Conservation (phyloP, 2,113 vertebrate genomes). For the Tachuris rubrigastra region DNA sequence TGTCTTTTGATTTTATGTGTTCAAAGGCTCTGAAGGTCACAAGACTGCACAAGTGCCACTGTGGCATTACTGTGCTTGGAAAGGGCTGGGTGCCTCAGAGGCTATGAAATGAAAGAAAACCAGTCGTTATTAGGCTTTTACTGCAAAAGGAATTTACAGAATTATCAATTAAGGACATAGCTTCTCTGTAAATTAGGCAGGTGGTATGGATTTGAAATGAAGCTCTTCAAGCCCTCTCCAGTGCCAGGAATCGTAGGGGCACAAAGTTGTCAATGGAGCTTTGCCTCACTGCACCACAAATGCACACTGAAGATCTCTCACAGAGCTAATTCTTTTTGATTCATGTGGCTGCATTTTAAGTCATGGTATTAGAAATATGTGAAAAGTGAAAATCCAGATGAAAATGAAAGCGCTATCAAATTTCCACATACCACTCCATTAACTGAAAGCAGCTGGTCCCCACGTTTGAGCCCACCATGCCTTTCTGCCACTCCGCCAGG, state of each 20-base stretch:
- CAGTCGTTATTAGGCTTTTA: background rate
- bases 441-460: conserved; percentile 98
- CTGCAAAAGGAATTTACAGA: background rate
- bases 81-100: background rate
- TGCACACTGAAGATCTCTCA: background rate
- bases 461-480: conserved; percentile 94
- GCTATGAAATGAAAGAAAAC: background rate
- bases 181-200: background rate
- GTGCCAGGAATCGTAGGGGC: background rate
- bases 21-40: background rate
- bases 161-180: background rate
- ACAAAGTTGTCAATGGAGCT: background rate
- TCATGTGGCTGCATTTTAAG: background rate
- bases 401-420: conserved; percentile 1
- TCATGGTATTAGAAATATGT: background rate
- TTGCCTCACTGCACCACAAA: background rate
- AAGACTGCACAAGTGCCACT: background rate
- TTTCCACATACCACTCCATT: conserved; percentile 92
- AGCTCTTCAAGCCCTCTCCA: background rate
- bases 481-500: conserved; percentile 97
- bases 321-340: background rate
- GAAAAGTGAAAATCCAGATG: conserved; percentile 6
- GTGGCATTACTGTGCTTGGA: background rate
- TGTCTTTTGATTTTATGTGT: background rate
- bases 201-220: background rate